Percentiles rank a stretch among this genome's conserved stretches.
These are phyloP conservation scores for Hydrotaea diabolus DNA, from an alignment of 2,888 invertebrate species.

Conservation along the genomic window DNA sequence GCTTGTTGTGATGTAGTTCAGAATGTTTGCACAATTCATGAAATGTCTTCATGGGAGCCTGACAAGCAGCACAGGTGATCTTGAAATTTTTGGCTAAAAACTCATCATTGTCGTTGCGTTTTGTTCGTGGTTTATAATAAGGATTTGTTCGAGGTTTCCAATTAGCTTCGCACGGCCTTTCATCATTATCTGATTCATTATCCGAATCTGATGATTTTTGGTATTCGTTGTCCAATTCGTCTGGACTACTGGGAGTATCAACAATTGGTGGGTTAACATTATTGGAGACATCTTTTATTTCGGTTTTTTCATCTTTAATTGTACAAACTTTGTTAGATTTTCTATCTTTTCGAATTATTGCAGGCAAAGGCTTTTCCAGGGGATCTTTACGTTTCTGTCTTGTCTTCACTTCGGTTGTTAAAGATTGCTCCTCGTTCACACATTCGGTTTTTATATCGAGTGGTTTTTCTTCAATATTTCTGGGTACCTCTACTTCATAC, in stretches of 20 bases:
- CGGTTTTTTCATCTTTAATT: background rate
- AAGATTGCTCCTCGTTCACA: background rate
- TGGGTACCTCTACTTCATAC: background rate
- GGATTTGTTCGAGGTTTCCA: constrained; percentile 21
- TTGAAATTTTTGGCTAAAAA: constrained; percentile 61
- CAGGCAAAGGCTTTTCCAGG: background rate
- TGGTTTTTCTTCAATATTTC: background rate
- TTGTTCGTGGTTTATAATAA: constrained; percentile 35
- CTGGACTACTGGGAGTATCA: constrained; percentile 12
- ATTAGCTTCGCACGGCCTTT: background rate
- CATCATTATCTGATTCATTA: constrained; percentile 29
- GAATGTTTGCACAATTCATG: constrained; percentile 57
- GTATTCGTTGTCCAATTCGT: background rate
- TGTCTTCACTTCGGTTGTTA: background rate
- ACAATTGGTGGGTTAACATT: too few relatives aligned
- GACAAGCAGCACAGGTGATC: constrained; percentile 60
- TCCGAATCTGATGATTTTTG: constrained; percentile 31
- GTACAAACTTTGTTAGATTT: background rate
- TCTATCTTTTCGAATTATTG: background rate
- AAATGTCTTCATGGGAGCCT: constrained; percentile 56
- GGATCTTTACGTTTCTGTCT: background rate
- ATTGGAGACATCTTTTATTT: background rate
- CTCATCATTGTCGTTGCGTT: constrained; percentile 49
- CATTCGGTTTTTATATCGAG: background rate
- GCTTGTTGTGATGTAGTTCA: constrained; percentile 68